Evolutionary conservation across 2,888 invertebrate species (phyloP).

Genomic region (Congeria kusceri): DNA sequence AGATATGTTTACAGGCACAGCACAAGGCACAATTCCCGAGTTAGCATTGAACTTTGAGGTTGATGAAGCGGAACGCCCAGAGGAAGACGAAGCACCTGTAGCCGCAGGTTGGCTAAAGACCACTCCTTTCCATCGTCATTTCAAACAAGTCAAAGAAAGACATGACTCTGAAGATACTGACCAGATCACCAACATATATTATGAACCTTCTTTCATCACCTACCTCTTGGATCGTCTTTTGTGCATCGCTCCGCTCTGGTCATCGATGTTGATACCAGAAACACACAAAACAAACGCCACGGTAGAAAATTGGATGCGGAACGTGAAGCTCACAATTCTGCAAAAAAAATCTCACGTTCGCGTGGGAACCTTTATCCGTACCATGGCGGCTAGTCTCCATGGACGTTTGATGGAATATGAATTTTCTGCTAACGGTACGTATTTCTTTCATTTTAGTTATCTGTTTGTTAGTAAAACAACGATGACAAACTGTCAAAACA

Average conservation of each 20-base stretch:
- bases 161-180: background rate
- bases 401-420: no score
- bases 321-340: slow-evolving; percentile 13
- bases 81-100: background rate
- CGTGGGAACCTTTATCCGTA: slow-evolving; percentile 5
- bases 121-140: background rate
- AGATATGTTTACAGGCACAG: no score
- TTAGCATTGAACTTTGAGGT: no score
- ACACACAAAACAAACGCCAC: background rate
- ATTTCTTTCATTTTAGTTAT: no score
- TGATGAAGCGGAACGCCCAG: background rate
- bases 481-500: no score
- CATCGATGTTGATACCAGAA: slow-evolving; percentile 1
- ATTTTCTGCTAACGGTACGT: no score
- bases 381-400: no score
- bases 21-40: no score
- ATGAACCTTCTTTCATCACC: background rate
- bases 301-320: slow-evolving; percentile 15
- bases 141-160: background rate
- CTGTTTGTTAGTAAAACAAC: no score
- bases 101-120: background rate
- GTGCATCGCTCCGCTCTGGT: slow-evolving; percentile 4
- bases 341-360: background rate
- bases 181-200: background rate
- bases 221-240: slow-evolving; percentile 9